Percentiles rank a stretch among this genome's conserved stretches.
phyloP scores from a whole-genome alignment of 2,113 vertebrate species.

The Muscicapa adusta region DNA sequence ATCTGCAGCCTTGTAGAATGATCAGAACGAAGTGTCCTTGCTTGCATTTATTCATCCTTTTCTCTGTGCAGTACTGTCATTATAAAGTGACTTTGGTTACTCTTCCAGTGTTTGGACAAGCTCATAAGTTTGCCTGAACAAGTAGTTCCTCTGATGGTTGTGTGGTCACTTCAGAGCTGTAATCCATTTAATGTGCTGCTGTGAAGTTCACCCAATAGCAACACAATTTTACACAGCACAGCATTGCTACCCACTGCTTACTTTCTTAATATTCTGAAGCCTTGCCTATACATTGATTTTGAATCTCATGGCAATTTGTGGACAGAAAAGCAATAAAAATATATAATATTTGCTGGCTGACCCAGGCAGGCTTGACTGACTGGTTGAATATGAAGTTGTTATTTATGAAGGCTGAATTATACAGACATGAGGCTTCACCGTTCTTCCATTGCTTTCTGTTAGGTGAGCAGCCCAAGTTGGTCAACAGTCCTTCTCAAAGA shows the following conservation, averaged over 20 bases:
- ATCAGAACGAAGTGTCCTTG: not conserved
- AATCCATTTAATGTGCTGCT: accelerated
- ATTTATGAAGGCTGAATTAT: not conserved
- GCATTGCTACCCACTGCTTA: not conserved
- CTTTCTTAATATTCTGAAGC: not conserved
- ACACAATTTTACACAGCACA: not conserved
- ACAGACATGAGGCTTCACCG: not conserved
- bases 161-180: not conserved
- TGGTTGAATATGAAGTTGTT: not conserved
- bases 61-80: not conserved
- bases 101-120: not conserved
- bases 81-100: not conserved
- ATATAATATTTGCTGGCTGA: not conserved
- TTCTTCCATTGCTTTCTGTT: accelerated
- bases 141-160: not conserved
- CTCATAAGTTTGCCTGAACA: accelerated
- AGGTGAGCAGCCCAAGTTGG: not conserved
- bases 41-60: not conserved
- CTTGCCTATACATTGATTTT: not conserved
- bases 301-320: not conserved
- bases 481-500: not conserved
- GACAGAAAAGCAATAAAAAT: not conserved
- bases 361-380: not conserved
- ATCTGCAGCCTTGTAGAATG: not conserved
- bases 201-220: not conserved